Percentiles rank a stretch among this genome's conserved stretches.
Evolutionary conservation across 2,888 invertebrate species (phyloP).

Genomic region (Scaptomyza reducta): DNA sequence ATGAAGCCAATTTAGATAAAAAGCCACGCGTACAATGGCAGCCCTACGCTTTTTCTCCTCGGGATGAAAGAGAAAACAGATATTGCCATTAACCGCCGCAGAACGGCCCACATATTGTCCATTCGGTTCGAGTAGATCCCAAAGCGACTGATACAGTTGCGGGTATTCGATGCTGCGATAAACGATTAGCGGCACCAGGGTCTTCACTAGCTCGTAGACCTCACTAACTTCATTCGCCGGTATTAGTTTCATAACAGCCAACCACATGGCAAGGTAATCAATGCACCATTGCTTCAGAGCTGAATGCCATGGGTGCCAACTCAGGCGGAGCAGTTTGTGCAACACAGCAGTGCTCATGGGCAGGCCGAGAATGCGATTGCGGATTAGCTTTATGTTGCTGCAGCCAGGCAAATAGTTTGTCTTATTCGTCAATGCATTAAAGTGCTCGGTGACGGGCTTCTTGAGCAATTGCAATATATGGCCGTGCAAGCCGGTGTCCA

Average conservation of each 20-base stretch:
- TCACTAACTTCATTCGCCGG: conserved; percentile 59
- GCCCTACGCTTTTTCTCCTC: conserved; percentile 64
- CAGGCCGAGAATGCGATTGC: conserved; percentile 75
- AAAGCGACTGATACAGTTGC: conserved; percentile 44
- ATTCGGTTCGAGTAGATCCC: conserved; percentile 77
- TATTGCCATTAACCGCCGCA: conserved; percentile 72
- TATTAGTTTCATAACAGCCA: conserved; percentile 68
- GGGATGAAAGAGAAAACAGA: conserved; percentile 76
- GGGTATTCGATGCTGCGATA: conserved; percentile 44
- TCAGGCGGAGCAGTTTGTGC: conserved; percentile 61
- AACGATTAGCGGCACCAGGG: conserved; percentile 69
- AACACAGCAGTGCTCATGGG: conserved; percentile 78
- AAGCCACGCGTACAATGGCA: conserved; percentile 71
- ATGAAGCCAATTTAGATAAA: conserved; percentile 60
- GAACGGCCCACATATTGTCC: conserved; percentile 47
- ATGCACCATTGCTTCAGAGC: conserved; percentile 63
- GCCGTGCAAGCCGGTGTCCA: conserved; percentile 55
- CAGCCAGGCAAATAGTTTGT: conserved; percentile 60
- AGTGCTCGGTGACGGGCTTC: conserved; percentile 69
- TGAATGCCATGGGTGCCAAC: conserved; percentile 25
- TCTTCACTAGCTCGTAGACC: conserved; percentile 68
- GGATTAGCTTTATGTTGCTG: conserved; percentile 56
- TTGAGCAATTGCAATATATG: conserved; percentile 64
- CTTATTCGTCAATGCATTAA: conserved; percentile 77
- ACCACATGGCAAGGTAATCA: conserved; percentile 73